Base-by-base conservation (phyloP, 2,113 vertebrate species). In the Rana temporaria region DNA sequence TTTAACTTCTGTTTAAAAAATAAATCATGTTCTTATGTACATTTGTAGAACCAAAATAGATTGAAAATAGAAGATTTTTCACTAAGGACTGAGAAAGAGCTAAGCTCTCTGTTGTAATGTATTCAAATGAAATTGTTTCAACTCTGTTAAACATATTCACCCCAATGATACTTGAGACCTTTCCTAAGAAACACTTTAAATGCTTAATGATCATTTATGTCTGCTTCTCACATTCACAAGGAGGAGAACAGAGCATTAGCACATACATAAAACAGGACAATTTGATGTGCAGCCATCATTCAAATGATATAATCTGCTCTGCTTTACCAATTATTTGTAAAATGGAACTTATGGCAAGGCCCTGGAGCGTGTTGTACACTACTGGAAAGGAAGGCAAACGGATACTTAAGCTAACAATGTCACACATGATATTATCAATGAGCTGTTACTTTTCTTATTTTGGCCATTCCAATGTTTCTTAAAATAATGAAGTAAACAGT, bases 171-270 rank as follows among this genome's bases (percentile, higher is more conserved):
- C 17, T 19, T 11, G 15, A n/a, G n/a, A 20, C 34, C 34, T 19
- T 48, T 69, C n/a, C 38, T 19, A 4, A n/a, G 26, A 19, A 69
- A n/a, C 6, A 42, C 38, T 48, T 69, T 69, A 19, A n/a, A 42
- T 69, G 17, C 11, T 69, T 69, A 69, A 69, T 69, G 66, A 69
- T 69, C 17, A 69, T 69, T 9, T 53, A 63, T 16, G 34, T 71
- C 48, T 71, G 19, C 68, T 71, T 53, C 19, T 53, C 48, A 24
- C 12, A 53, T 24, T 22, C 32, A 24, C 42, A 53, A 20, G n/a
- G 20, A 72, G 53, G 56, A 72, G 56, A 15, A 20, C 16, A 72
- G 24, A 72, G 70, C 70, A 72, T 56, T 72, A 57, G 48, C 52
- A 53, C n/a, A 20, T 22, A 52, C 19, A 11, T 70, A 32, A 57